Evolutionary conservation across 2,888 invertebrate genomes (phyloP).

Genomic region (Psococerastis gibbosa): DNA sequence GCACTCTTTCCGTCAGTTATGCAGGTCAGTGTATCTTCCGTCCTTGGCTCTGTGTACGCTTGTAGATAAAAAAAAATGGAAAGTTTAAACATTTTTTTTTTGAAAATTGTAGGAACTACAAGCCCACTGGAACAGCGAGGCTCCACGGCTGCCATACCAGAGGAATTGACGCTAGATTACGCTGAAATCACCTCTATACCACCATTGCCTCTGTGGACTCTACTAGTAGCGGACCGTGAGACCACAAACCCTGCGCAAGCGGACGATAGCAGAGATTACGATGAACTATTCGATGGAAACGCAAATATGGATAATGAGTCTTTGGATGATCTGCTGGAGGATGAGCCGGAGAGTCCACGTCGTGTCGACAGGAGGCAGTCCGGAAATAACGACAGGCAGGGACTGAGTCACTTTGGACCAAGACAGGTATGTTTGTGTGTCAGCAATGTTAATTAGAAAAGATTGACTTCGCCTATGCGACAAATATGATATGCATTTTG

Average conservation of each 20-base stretch:
- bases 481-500: too few relatives aligned
- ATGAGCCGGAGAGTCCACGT: conserved; percentile 38
- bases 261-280: conserved; percentile 51
- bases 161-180: conserved; percentile 78
- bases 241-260: conserved; percentile 25
- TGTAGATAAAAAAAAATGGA: too few relatives aligned
- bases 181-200: conserved; percentile 96
- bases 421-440: conserved; percentile 39
- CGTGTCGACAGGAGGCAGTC: conserved; percentile 45
- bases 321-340: conserved; percentile 57
- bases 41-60: too few relatives aligned
- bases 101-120: conserved; percentile 32
- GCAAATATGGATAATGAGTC: conserved; percentile 55
- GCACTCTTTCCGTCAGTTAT: conserved; percentile 77
- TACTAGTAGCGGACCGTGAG: conserved; percentile 86
- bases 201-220: conserved; percentile 88
- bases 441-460: background rate
- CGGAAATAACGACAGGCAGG: conserved; percentile 45
- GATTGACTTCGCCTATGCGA: background rate
- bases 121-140: conserved; percentile 60
- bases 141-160: conserved; percentile 58
- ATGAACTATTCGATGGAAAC: conserved; percentile 72
- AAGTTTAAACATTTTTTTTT: too few relatives aligned
- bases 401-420: conserved; percentile 70
- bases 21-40: conserved; percentile 28